A percentile compares a stretch with the other conserved stretches of the same genome.
Evolutionary conservation across 2,888 invertebrate species (phyloP).

Genomic region (Heliconius erato): DNA sequence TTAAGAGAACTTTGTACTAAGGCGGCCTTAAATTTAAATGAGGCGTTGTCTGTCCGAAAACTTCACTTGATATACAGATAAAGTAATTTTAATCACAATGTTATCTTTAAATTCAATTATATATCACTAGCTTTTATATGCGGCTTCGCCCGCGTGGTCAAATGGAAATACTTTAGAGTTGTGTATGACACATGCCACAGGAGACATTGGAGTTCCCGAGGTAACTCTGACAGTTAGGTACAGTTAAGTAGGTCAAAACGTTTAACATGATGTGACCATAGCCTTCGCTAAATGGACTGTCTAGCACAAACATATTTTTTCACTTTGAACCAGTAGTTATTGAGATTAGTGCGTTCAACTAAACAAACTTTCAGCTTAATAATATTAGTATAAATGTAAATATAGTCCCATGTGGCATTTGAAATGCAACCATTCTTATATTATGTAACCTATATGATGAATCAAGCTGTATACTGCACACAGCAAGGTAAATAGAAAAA

Average conservation of each 20-base stretch:
- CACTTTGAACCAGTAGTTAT: background rate
- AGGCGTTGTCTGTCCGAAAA: conserved; percentile 20
- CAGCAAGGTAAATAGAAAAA: too few species aligned
- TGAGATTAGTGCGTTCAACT: background rate
- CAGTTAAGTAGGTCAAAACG: too few species aligned
- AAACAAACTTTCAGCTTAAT: background rate
- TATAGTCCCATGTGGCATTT: background rate
- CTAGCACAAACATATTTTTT: too few species aligned
- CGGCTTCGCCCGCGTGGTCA: too few species aligned
- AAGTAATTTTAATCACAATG: background rate
- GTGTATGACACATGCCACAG: background rate
- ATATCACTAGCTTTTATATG: background rate
- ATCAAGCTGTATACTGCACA: too few species aligned
- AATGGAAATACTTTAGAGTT: background rate
- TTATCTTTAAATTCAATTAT: background rate
- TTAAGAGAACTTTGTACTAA: conserved; percentile 19
- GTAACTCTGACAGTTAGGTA: too few species aligned
- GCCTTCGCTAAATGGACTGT: too few species aligned
- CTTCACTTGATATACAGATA: conserved; percentile 12
- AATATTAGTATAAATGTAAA: too few species aligned
- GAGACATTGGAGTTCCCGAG: too few species aligned
- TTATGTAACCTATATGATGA: too few species aligned
- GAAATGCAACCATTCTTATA: background rate
- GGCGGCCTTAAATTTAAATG: conserved; percentile 30
- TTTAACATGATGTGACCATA: too few species aligned